These are phyloP conservation scores for Andricus grossulariae DNA, from an alignment of 1,140 invertebrate species.

Conservation along the genomic window DNA sequence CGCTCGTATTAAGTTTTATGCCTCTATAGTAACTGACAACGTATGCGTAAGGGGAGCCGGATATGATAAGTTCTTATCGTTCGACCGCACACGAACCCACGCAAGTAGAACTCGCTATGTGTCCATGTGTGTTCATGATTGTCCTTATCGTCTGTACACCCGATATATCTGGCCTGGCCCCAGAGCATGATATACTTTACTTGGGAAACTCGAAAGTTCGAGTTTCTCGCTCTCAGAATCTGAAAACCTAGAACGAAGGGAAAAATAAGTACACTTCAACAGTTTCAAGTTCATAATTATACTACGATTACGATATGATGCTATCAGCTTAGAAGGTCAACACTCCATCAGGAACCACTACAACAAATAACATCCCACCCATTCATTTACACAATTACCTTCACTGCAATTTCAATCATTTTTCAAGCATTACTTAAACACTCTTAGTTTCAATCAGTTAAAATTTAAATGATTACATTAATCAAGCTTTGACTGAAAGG, in stretches of 20 bases:
- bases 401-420: too few species aligned
- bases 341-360: not conserved
- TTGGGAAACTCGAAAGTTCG: constrained; percentile 48
- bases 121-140: constrained; percentile 32
- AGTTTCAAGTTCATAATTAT: constrained; percentile 4
- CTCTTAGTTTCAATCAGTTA: too few species aligned
- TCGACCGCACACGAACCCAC: constrained; percentile 51
- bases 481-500: too few species aligned
- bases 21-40: constrained; percentile 52
- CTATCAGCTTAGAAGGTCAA: constrained; percentile 21
- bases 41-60: constrained; percentile 66
- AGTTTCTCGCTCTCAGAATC: constrained; percentile 28
- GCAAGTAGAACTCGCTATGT: constrained; percentile 34
- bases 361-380: not conserved
- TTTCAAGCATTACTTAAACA: too few species aligned
- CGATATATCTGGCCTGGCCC: constrained; percentile 41
- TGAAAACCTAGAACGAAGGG: constrained; percentile 8
- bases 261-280: not conserved
- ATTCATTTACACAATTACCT: too few species aligned
- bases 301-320: not conserved
- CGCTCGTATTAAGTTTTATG: constrained; percentile 56
- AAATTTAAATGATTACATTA: too few species aligned
- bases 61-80: constrained; percentile 72
- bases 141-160: constrained; percentile 50
- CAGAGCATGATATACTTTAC: constrained; percentile 41